Conservation (phyloP, 1,140 invertebrate genomes). For the Papilio helenus region DNA sequence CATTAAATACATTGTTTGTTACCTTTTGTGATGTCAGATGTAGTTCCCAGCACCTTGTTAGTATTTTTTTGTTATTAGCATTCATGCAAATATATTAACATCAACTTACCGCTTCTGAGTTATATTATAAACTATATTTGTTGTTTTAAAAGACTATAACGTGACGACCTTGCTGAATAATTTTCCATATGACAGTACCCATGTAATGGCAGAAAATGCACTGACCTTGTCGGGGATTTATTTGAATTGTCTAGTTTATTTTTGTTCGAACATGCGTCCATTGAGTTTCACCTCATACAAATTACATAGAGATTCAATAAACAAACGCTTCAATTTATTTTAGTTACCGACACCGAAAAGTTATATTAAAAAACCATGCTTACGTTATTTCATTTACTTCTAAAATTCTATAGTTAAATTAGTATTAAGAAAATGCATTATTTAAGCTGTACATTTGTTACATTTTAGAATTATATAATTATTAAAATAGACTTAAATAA, state of each 20-base stretch:
- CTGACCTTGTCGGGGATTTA: conserved; percentile 57
- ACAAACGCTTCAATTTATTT: conserved; percentile 18
- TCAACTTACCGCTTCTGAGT: conserved; percentile 70
- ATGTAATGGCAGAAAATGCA: conserved; percentile 50
- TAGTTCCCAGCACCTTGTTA: conserved; percentile 71
- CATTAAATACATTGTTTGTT: conserved; percentile 53
- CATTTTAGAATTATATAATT: background rate
- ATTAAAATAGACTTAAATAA: background rate
- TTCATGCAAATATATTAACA: conserved; percentile 58
- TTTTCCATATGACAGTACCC: conserved; percentile 52
- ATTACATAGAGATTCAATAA: background rate
- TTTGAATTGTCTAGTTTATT: conserved; percentile 6
- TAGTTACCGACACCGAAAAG: conserved; percentile 31
- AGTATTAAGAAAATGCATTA: background rate
- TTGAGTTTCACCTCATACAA: background rate
- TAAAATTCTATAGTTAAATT: conserved; percentile 17
- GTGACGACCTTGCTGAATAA: conserved; percentile 65
- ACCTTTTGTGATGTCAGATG: conserved; percentile 63
- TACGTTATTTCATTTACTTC: background rate
- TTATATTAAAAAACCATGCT: conserved; percentile 16
- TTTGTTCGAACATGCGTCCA: background rate
- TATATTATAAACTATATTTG: conserved; percentile 61
- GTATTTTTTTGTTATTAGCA: conserved; percentile 53
- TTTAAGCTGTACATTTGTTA: conserved; percentile 3
- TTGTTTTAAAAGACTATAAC: conserved; percentile 61